Base-by-base conservation (phyloP, 64 coral and sea anemone genomes). In the Trachythela sp. region DNA sequence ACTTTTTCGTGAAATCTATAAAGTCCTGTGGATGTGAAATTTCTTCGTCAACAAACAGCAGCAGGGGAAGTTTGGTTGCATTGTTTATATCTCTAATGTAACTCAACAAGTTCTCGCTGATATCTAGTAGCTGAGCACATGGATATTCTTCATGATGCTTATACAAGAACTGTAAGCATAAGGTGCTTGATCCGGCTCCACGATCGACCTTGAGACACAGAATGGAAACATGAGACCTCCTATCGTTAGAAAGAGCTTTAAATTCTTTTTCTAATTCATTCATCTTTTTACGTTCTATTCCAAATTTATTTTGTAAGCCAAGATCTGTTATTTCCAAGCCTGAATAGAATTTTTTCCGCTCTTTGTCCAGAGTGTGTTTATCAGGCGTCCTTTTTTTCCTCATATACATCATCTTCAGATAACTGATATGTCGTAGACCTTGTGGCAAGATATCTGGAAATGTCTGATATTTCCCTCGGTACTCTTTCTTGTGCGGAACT, bases 1-100 rank as follows among this genome's bases (percentile, higher is more conserved):
- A 86, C 14, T 87, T 91, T 31, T 92, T 94, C 22, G 56, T 8
- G n/a, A 94, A 94, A 71, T 94, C 93, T 48, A 54, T 70, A 84
- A 94, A 94, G 30, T 94, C 93, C 86, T 49, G 93, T 17, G 91
- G 67, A 91, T 89, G 36, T 18, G 83, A 86, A 88, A 94, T 72
- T n/a, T 94, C 83, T 33, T 87, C 87, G 37, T 94, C 90, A 10
- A 94, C 93, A 86, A 92, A 94, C 2, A 94, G 49, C n/a, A 94
- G 91, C n/a, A 94, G 30, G 5, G 93, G 93, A 17, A 94, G 68
- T 42, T 85, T 87, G 3, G 90, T 91, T 36, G 84, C 60, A 9
- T 49, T 39, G 43, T 86, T 92, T 0, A 94, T 91, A 18, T 94
- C 91, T 85, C 91, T 90, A 31, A 94, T 92, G 67, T 92, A 91